These are phyloP conservation scores for Bimastos eiseni DNA, from an alignment of 2,888 invertebrate species.

Conservation along the genomic window DNA sequence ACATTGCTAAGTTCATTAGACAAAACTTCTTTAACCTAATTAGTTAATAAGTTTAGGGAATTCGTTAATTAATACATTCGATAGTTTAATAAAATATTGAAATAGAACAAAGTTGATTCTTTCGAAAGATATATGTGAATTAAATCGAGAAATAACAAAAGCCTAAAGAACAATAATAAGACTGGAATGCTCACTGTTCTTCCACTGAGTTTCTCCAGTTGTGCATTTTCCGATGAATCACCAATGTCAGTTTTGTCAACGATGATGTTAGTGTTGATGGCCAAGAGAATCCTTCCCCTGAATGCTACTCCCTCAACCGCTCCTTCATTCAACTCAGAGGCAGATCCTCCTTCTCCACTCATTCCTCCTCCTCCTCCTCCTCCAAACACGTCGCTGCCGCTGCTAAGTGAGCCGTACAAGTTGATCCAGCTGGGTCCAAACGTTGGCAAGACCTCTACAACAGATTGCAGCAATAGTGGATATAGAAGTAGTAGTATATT, in stretches of 20 bases:
- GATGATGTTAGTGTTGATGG: constrained; percentile 42
- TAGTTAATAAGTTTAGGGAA: too few relatives aligned
- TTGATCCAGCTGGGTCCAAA: constrained; percentile 51
- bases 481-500: too few relatives aligned
- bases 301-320: constrained; percentile 48
- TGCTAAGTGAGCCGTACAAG: constrained; percentile 48
- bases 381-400: constrained; percentile 43
- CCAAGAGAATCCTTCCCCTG: constrained; percentile 47
- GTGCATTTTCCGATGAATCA: constrained; percentile 28
- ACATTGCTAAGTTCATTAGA: too few relatives aligned
- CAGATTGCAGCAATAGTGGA: too few relatives aligned
- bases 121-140: too few relatives aligned
- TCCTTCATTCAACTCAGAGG: constrained; percentile 47
- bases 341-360: constrained; percentile 25
- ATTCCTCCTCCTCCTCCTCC: constrained; percentile 13
- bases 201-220: constrained; percentile 30
- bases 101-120: too few relatives aligned
- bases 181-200: too few relatives aligned
- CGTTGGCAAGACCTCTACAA: constrained; percentile 48
- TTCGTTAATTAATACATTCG: too few relatives aligned
- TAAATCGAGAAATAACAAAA: too few relatives aligned
- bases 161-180: too few relatives aligned
- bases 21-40: too few relatives aligned
- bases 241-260: not conserved
- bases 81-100: too few relatives aligned